Conservation (phyloP, 2,888 invertebrate species). For the Diabrotica balteata region DNA sequence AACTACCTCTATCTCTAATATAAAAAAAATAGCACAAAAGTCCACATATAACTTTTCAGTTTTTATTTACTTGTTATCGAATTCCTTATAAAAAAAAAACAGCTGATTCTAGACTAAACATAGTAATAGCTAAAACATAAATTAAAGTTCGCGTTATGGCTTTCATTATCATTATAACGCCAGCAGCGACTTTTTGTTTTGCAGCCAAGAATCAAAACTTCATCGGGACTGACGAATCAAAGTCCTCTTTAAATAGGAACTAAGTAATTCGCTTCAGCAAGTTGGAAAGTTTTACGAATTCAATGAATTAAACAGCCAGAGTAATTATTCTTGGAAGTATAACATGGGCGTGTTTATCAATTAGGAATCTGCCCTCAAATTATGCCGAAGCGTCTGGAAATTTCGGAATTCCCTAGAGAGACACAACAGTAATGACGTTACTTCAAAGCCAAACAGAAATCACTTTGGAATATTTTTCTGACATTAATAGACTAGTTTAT, state of each 20-base stretch:
- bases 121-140: no score
- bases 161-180: not conserved
- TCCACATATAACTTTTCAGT: no score
- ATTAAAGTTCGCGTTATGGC: no score
- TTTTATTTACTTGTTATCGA: no score
- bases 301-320: slow-evolving; percentile 16
- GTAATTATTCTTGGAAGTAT: slow-evolving; percentile 17
- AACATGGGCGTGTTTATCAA: slow-evolving; percentile 19
- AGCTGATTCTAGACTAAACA: no score
- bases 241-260: slow-evolving; percentile 6
- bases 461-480: not conserved
- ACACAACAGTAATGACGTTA: not conserved
- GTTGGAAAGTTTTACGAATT: slow-evolving; percentile 16
- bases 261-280: slow-evolving; percentile 16
- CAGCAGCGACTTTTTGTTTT: not conserved
- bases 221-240: not conserved
- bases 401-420: slow-evolving; percentile 5
- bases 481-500: slow-evolving; percentile 1
- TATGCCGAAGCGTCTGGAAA: slow-evolving; percentile 11
- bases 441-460: slow-evolving; percentile 5
- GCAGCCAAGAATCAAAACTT: slow-evolving; percentile 2
- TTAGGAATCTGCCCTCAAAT: slow-evolving; percentile 18
- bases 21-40: no score
- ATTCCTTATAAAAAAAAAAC: no score
- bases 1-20: no score